Evolutionary conservation across 1,140 invertebrate genomes (phyloP).

Genomic region (Pseudachorutes palmiensis): DNA sequence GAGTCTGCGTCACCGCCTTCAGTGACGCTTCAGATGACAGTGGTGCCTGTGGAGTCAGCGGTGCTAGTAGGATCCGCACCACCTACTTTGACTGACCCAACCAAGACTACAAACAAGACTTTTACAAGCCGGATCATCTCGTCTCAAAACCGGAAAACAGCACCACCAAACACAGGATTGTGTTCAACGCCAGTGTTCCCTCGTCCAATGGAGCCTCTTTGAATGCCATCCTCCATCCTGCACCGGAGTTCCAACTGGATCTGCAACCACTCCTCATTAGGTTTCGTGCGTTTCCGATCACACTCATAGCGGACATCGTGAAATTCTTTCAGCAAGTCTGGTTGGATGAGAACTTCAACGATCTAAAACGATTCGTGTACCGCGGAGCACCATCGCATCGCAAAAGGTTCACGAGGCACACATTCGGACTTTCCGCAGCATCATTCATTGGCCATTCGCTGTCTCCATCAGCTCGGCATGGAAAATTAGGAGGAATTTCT

Average conservation of each 20-base stretch:
- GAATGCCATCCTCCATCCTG: constrained; percentile 41
- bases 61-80: no score
- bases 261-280: constrained; percentile 42
- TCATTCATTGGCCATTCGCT: constrained; percentile 41
- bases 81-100: no score
- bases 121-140: constrained; percentile 42
- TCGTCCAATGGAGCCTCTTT: constrained; percentile 40
- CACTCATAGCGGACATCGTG: constrained; percentile 40
- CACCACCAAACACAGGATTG: constrained; percentile 40
- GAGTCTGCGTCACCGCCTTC: no score
- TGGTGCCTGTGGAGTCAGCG: no score
- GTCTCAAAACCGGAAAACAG: constrained; percentile 37
- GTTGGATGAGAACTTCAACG: constrained; percentile 11
- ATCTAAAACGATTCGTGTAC: constrained; percentile 43
- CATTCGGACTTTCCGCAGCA: constrained; percentile 42
- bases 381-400: constrained; percentile 33
- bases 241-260: constrained; percentile 41
- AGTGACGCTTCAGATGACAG: no score
- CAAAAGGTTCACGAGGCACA: constrained; percentile 40
- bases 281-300: constrained; percentile 41
- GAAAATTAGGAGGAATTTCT: constrained; percentile 38
- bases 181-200: constrained; percentile 43
- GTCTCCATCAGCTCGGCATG: constrained; percentile 39
- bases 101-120: no score
- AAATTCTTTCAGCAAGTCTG: constrained; percentile 39